A percentile compares a stretch with the other conserved stretches of the same genome.
phyloP scores from a whole-genome alignment of 2,888 invertebrate species.

The Trissonchulus latispiculum region DNA sequence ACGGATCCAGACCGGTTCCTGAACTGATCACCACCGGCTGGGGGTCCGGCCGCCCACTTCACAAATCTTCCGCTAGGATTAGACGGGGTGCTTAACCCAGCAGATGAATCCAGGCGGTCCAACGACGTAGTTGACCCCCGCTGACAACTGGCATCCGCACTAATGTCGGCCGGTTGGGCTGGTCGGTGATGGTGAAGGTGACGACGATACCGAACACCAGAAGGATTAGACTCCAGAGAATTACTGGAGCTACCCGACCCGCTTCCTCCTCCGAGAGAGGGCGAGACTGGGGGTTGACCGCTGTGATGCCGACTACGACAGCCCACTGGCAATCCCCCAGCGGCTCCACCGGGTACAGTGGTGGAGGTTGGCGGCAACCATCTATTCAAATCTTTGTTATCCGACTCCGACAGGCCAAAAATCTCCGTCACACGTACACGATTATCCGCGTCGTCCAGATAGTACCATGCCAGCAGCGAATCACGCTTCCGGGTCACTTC shows the following conservation, averaged over 20 bases:
- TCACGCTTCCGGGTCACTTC: conserved; percentile 72
- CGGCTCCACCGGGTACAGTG: too few species aligned
- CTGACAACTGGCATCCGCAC: neutral
- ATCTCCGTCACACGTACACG: conserved; percentile 50
- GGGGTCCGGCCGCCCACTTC: too few species aligned
- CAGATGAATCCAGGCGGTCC: too few species aligned
- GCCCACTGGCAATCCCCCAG: too few species aligned
- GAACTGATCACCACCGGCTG: too few species aligned
- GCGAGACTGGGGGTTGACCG: neutral
- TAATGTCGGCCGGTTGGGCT: neutral
- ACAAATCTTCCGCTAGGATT: too few species aligned
- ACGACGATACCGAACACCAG: too few species aligned
- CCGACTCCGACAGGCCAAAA: neutral
- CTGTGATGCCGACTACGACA: neutral
- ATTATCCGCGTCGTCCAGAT: conserved; percentile 67
- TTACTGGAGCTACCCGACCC: neutral
- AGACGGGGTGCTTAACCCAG: too few species aligned
- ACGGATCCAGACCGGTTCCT: neutral
- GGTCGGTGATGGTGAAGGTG: too few species aligned
- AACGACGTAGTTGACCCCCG: too few species aligned
- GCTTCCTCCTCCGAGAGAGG: neutral
- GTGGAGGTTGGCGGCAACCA: neutral
- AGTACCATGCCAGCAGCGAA: conserved; percentile 79
- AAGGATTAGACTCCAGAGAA: too few species aligned
- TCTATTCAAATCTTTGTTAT: neutral